A percentile compares a stretch with the other conserved stretches of the same genome.
These are phyloP conservation scores for Menidia menidia DNA, from an alignment of 2,797 vertebrate species.

Conservation along the genomic window DNA sequence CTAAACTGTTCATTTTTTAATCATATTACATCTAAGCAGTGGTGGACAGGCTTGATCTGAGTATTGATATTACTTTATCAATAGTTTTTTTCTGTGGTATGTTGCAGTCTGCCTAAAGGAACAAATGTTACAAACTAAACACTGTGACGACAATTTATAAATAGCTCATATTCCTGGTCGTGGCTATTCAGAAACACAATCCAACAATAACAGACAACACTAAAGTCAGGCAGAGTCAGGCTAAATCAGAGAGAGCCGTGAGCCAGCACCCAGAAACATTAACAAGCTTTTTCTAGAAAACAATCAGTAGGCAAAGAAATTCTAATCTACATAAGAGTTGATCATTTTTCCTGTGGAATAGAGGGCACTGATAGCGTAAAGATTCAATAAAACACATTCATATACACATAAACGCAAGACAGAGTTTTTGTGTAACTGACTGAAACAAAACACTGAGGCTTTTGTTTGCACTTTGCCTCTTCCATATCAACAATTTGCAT, in stretches of 20 bases:
- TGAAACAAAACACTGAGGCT: constrained; percentile 57
- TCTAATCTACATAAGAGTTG: not conserved
- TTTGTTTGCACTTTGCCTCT: constrained; percentile 62
- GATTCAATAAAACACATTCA: constrained; percentile 10
- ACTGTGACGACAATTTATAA: not conserved
- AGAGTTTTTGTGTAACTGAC: constrained; percentile 34
- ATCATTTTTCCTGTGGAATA: constrained; percentile 4
- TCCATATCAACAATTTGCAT: constrained; percentile 77
- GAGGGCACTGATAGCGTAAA: constrained; percentile 4
- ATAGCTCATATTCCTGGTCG: not conserved
- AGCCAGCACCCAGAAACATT: constrained; percentile 8
- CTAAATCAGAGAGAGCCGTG: constrained; percentile 14
- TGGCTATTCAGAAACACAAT: not conserved
- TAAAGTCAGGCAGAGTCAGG: not conserved
- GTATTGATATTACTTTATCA: too few species aligned
- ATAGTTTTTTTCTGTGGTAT: not conserved
- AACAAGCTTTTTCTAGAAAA: too few species aligned
- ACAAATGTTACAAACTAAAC: not conserved
- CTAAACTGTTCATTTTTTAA: not conserved
- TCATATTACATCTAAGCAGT: not conserved
- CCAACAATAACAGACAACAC: not conserved
- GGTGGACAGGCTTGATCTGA: not conserved
- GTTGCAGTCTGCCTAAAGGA: not conserved
- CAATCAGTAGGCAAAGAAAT: too few species aligned
- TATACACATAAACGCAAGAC: constrained; percentile 35